Conservation (phyloP, 1,140 invertebrate species). For the Rhyzopertha dominica region DNA sequence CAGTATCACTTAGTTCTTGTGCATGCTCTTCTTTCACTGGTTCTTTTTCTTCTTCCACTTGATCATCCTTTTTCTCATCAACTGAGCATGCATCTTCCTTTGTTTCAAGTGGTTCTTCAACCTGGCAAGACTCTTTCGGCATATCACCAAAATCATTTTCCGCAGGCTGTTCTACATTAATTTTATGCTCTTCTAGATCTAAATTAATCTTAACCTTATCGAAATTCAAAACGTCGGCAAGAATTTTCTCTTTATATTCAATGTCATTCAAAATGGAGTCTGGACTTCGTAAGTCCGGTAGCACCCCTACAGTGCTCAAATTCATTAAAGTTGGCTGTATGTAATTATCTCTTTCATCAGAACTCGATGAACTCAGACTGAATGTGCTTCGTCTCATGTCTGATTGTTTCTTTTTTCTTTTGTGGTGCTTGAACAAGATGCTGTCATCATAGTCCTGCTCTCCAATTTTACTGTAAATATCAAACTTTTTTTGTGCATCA, state of each 20-base stretch:
- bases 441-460: slow-evolving; percentile 55
- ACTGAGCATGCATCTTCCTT: not conserved
- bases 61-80: not conserved
- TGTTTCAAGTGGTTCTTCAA: not conserved
- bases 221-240: slow-evolving; percentile 50
- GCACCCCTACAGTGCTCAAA: slow-evolving; percentile 45
- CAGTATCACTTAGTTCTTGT: not conserved
- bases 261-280: slow-evolving; percentile 52
- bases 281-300: slow-evolving; percentile 47
- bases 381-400: slow-evolving; percentile 21
- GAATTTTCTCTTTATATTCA: slow-evolving; percentile 51
- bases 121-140: not conserved
- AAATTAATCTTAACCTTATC: slow-evolving; percentile 40
- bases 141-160: not conserved
- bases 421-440: slow-evolving; percentile 48
- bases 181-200: slow-evolving; percentile 8
- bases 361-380: slow-evolving; percentile 33
- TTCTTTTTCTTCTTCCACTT: not conserved
- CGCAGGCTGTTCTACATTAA: not conserved
- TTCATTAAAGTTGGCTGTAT: slow-evolving; percentile 42
- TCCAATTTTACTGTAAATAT: slow-evolving; percentile 51
- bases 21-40: not conserved
- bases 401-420: slow-evolving; percentile 41
- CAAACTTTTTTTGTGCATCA: slow-evolving; percentile 29
- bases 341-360: slow-evolving; percentile 27